Conservation (phyloP, 2,113 vertebrate genomes). For the Ceyx cyanopectus region DNA sequence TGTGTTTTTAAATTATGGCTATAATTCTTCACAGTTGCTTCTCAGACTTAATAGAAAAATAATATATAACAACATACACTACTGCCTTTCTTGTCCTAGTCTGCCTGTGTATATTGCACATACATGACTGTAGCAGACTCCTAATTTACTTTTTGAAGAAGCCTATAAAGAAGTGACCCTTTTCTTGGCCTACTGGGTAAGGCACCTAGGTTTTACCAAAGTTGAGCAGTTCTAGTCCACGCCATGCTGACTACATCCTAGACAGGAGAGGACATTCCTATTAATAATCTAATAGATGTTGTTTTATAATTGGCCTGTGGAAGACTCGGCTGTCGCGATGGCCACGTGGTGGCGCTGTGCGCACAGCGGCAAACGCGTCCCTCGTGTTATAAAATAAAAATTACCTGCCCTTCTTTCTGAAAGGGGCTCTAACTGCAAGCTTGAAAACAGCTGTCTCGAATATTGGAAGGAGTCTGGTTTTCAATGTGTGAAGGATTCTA, state of each 20-base stretch:
- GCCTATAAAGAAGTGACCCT: background rate
- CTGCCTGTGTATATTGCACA: background rate
- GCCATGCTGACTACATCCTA: conserved; percentile 52
- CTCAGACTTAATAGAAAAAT: conserved; percentile 36
- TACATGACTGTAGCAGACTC: background rate
- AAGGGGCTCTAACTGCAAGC: conserved; percentile 77
- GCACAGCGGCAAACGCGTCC: conserved; percentile 84
- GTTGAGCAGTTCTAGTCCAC: background rate
- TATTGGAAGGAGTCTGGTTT: conserved; percentile 77
- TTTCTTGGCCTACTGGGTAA: background rate
- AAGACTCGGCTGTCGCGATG: conserved; percentile 21
- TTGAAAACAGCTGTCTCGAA: conserved; percentile 80
- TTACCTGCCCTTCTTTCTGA: conserved; percentile 80
- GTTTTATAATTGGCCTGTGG: conserved; percentile 66
- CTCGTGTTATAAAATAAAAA: conserved; percentile 78
- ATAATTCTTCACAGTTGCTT: conserved; percentile 48
- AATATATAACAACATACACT: conserved; percentile 12
- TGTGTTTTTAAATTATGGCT: conserved; percentile 22
- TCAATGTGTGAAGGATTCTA: conserved; percentile 76
- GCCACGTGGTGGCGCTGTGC: conserved; percentile 98
- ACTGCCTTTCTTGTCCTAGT: conserved; percentile 20
- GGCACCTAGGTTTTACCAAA: background rate
- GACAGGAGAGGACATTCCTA: conserved; percentile 70
- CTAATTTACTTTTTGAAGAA: conserved; percentile 34
- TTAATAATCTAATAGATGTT: conserved; percentile 77